Percentiles rank a stretch among this genome's conserved stretches.
Evolutionary conservation across 2,888 invertebrate genomes (phyloP).

Genomic region (Nemoura dubitans): DNA sequence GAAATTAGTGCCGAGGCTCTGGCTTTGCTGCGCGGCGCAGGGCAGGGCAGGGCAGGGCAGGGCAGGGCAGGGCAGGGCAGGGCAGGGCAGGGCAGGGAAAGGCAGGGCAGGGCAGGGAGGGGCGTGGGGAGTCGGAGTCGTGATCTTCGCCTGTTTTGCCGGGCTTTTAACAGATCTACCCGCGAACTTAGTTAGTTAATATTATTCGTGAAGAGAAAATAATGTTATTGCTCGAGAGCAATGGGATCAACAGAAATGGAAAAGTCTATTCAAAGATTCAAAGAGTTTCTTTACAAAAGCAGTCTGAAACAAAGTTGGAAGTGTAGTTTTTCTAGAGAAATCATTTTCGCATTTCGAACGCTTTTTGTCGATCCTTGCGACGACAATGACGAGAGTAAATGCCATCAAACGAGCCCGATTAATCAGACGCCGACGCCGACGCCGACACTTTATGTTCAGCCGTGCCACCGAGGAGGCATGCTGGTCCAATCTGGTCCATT

Average conservation of each 20-base stretch:
- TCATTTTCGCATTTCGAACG: slow-evolving; percentile 17
- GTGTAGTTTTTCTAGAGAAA: slow-evolving; percentile 13
- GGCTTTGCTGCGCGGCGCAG: no score
- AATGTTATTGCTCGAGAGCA: slow-evolving; percentile 26
- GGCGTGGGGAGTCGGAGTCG: no score
- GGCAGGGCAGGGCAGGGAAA: no score
- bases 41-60: no score
- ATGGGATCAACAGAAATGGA: slow-evolving; percentile 22
- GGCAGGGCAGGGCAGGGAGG: no score
- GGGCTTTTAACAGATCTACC: neutral
- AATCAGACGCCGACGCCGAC: neutral
- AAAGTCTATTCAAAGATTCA: slow-evolving; percentile 27
- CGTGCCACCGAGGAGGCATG: neutral
- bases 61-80: no score
- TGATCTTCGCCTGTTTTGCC: neutral
- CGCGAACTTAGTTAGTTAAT: slow-evolving; percentile 17
- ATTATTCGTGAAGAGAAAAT: slow-evolving; percentile 26
- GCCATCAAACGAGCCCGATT: slow-evolving; percentile 26
- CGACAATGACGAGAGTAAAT: slow-evolving; percentile 4
- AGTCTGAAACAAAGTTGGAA: slow-evolving; percentile 1
- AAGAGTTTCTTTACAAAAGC: slow-evolving; percentile 26
- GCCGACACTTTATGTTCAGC: neutral
- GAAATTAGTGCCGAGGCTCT: slow-evolving; percentile 44
- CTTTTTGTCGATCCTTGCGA: slow-evolving; percentile 10
- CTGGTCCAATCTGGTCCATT: slow-evolving; percentile 7